Base-by-base conservation (phyloP, 2,888 invertebrate genomes). In the Lypha dubia region DNA sequence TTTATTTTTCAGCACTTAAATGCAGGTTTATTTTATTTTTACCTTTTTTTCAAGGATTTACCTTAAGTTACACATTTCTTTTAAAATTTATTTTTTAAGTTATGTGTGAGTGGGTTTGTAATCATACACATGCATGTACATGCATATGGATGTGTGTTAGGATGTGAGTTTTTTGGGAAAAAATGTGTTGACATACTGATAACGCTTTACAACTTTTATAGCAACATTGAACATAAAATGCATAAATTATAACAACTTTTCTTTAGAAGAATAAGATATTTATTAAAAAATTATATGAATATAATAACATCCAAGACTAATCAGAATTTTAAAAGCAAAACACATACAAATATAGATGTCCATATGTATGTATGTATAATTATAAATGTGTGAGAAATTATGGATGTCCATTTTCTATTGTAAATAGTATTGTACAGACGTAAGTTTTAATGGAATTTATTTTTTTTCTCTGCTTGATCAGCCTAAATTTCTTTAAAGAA, bases 1-100 rank as follows among this genome's bases (percentile, higher is more conserved):
- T 87, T 86, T 87, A 87, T 86, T 87, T 85, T 77, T 74, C 74
- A 79, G 71, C 84, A 84, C 84, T 84, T 84, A 84, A 84, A 81
- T 84, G 81, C 84, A 84, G 84, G 77, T 77, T 74, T 84, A 62
- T 73, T 75, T 79, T 63, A 71, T 68, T 68, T 28, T 53, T n/a
- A n/a, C n/a, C n/a, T 24, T 41, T 62, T 83, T 68, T 68, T 67
- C 58, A 65, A 84, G 81, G 84, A 81, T 81, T 84, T 77, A 77
- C 76, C 68, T 77, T 56, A 73, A 77, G 68, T 77, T 80, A 17
- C 15, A 63, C 41, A 51, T 32, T 53, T 56, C 70, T 68, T 58
- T 58, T 41, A n/a, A n/a, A n/a, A n/a, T 15, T 11, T 58, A 68
- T n/a, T 32, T 56, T n/a, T 32, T n/a, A n/a, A 7, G n/a, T 0